Evolutionary conservation across 2,888 invertebrate genomes (phyloP), one percentile per base, ranked within the genome.

Genomic region (Timema cristinae): DNA sequence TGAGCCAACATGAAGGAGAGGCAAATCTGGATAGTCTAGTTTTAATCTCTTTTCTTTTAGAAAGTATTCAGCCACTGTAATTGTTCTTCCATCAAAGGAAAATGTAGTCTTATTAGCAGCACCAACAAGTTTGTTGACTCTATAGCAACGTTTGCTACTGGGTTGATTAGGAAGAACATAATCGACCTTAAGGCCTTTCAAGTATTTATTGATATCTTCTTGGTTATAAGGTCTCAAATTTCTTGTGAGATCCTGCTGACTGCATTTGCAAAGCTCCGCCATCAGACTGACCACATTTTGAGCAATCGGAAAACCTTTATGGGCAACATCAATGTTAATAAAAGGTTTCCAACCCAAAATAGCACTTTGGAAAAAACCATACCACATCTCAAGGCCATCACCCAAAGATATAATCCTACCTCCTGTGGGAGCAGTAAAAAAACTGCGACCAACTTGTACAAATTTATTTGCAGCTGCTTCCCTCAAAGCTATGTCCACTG

Each of bases 361-460:
- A 0, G 95, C 94, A 9, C 94, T 93, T 82, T 97, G 97, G 84
- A 94, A 98, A 79, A 95, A 88, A 7, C 98, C 98, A 73, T 92
- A 89, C 92, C 97, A 97, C 79, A 97, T 89, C 81, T 97, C 94
- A 78, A 94, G 85, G 0, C 97, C 95, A 67, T 89, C 90, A 0
- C 91, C 89, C 10, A 98, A 84, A 79, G 86, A 85, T 75, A 85
- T 83, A 66, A 86, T 86, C 2, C 77, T 77, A 0, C 73, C 63
- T n/a, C 73, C 63, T n/a, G 76, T 68, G 49, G 87, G 86, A 5
- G 83, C 83, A 50, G 87, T 88, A 82, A 93, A 97, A 80, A 91
- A 94, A 13, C 94, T 94, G 10, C 94, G 86, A 0, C 94, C 94
- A 56, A 91, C 90, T 81, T 90, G 85, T 5, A 79, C 78, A 73